phyloP scores from a whole-genome alignment of 2,888 invertebrate genomes.

The Folsomia candida region DNA sequence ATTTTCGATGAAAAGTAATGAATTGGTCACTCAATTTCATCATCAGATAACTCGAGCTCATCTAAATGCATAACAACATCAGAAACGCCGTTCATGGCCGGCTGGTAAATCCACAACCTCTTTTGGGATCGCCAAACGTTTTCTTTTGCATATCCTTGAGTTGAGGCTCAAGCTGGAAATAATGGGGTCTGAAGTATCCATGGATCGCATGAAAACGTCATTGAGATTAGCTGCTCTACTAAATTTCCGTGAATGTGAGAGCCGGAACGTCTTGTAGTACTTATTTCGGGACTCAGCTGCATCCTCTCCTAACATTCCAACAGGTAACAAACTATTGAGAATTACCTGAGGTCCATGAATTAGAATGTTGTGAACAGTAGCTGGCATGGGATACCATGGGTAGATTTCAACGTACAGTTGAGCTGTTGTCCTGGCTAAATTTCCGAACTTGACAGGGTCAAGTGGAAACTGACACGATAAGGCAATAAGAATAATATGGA shows the following conservation, averaged over 20 bases:
- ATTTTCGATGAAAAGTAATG: no score
- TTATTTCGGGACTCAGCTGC: conserved; percentile 25
- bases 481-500: conserved; percentile 11
- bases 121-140: background rate
- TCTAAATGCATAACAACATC: no score
- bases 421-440: background rate
- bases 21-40: no score
- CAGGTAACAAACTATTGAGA: background rate
- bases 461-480: conserved; percentile 20
- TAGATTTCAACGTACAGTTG: conserved; percentile 15
- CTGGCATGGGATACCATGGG: conserved; percentile 21
- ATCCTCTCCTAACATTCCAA: conserved; percentile 32
- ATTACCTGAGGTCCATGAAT: conserved; percentile 26
- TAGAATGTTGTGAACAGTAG: conserved; percentile 28
- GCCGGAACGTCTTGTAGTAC: conserved; percentile 6
- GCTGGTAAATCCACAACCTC: no score
- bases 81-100: no score
- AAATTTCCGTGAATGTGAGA: conserved; percentile 18
- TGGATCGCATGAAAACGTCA: conserved; percentile 20
- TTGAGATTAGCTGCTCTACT: background rate
- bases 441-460: conserved; percentile 16
- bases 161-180: conserved; percentile 8
- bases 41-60: no score
- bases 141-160: conserved; percentile 4
- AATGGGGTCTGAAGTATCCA: conserved; percentile 36